A percentile compares a stretch with the other conserved stretches of the same genome.
Conservation (phyloP, 23 tunicate genomes). For the Diplosoma virens region DNA sequence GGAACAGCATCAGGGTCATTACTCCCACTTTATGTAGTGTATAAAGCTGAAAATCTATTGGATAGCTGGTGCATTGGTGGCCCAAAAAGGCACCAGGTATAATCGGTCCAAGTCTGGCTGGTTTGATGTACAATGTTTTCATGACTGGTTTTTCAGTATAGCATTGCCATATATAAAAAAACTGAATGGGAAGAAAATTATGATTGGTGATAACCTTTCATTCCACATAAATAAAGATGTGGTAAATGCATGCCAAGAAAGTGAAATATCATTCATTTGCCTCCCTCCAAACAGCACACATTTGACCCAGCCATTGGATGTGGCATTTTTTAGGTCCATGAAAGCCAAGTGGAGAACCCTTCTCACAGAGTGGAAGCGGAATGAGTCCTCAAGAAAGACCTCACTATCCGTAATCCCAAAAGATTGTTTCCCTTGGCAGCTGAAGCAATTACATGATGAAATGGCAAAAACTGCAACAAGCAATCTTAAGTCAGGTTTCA, state of each 20-base stretch:
- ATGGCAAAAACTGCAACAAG: not conserved
- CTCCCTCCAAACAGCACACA: conserved; percentile 37
- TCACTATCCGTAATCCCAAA: conserved; percentile 6
- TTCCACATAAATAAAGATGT: conserved; percentile 14
- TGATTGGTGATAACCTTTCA: conserved; percentile 22
- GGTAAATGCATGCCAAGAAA: conserved; percentile 10
- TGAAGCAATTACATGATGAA: not conserved
- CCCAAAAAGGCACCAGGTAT: conserved; percentile 9
- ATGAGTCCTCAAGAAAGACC: not conserved
- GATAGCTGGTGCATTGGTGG: conserved; percentile 26
- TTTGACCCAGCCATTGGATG: conserved; percentile 16
- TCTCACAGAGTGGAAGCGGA: conserved; percentile 1
- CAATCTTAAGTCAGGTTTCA: conserved; percentile 1
- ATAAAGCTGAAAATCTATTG: conserved; percentile 26
- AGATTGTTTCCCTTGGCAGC: conserved; percentile 9
- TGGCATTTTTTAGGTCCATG: conserved; percentile 19
- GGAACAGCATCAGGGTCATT: conserved; percentile 20
- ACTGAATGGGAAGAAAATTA: conserved; percentile 20
- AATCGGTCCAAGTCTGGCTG: conserved; percentile 15
- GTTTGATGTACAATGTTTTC: conserved; percentile 20
- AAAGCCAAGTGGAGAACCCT: conserved; percentile 13
- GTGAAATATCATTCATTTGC: conserved; percentile 21
- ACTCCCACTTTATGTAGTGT: conserved; percentile 15
- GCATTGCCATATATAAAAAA: conserved; percentile 10
- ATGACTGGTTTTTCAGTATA: conserved; percentile 22